A percentile compares a stretch with the other conserved stretches of the same genome.
These are phyloP conservation scores for Blennius ocellaris DNA, from an alignment of 2,113 vertebrate species.

Conservation along the genomic window DNA sequence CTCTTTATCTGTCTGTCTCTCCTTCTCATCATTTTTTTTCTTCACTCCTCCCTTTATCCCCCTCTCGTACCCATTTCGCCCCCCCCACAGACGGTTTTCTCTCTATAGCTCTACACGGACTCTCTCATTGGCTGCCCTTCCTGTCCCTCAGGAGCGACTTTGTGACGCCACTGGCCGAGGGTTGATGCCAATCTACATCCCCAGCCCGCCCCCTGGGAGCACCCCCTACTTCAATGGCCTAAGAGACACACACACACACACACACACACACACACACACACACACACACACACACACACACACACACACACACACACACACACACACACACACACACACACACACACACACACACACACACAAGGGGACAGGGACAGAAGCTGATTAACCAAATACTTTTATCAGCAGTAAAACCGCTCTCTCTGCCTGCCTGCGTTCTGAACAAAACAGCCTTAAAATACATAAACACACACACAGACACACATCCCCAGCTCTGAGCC, in stretches of 20 bases:
- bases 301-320: slow-evolving; percentile 51
- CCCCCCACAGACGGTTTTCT: slow-evolving; percentile 30
- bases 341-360: slow-evolving; percentile 22
- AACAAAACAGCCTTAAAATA: slow-evolving; percentile 82
- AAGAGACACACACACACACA: slow-evolving; percentile 56
- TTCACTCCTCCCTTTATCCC: slow-evolving; percentile 17
- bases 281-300: slow-evolving; percentile 42
- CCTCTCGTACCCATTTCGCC: slow-evolving; percentile 40
- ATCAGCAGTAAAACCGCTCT: slow-evolving; percentile 84
- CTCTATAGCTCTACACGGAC: slow-evolving; percentile 54
- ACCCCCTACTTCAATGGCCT: slow-evolving; percentile 78
- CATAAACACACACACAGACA: slow-evolving; percentile 63
- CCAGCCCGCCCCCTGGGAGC: slow-evolving; percentile 62
- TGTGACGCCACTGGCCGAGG: slow-evolving; percentile 73
- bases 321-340: slow-evolving; percentile 44
- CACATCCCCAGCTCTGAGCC: slow-evolving; percentile 52
- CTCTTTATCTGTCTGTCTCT: slow-evolving; percentile 56
- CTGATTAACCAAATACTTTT: slow-evolving; percentile 90
- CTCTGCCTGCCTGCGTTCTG: slow-evolving; percentile 73
- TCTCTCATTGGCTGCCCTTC: slow-evolving; percentile 78
- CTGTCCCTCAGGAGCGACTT: slow-evolving; percentile 71
- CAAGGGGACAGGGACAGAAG: slow-evolving; percentile 79
- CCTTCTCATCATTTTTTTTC: slow-evolving; percentile 44
- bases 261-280: slow-evolving; percentile 48
- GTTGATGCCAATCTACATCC: slow-evolving; percentile 80